Base-by-base conservation (phyloP, 2,113 vertebrate species). In the Melospiza melodia region DNA sequence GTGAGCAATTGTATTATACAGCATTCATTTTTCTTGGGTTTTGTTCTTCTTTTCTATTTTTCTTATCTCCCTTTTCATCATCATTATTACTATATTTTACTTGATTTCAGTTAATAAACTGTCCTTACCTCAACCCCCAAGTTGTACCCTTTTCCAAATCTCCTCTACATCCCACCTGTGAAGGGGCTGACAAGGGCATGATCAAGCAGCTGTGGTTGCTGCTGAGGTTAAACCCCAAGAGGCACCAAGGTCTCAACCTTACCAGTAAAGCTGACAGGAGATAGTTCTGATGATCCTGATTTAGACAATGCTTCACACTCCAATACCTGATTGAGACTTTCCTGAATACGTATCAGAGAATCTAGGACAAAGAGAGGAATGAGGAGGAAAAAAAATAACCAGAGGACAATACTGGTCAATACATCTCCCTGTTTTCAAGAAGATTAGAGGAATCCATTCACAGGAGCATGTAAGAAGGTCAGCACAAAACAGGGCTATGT, bases 271-370 rank as follows among this genome's bases (percentile, higher is more conserved):
- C 96, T 61, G 55, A 97, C 21, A 46, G 98, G 84, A 72, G 98
- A 98, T 10, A 98, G 96, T 4, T 98, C 96, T 7, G 94, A 89
- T 84, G 96, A 98, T 61, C 98, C 98, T 0, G 98, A 98, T 28
- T 97, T 87, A 33, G 98, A 93, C 30, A 78, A 22, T 52, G 78
- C 96, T 43, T 99, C 98, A 25, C 98, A 97, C 41, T 98, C 98
- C 12, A 98, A 96, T 89, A 98, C 97, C 71, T 98, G 98, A 89
- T 55, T 92, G 73, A 98, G 88, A 10, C 51, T 76, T 33, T 99
- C 99, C 95, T 99, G 99, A 52, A 99, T 97, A 93, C 98, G 98
- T 97, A 97, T 98, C 68, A 99, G 93, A 54, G 99, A 99, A 97
- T 99, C 99, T 99, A 97, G 31, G n/a, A 87, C 87, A 68, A 95